These are phyloP conservation scores for Ethmia dodecea DNA, from an alignment of 2,888 invertebrate species.

Conservation along the genomic window DNA sequence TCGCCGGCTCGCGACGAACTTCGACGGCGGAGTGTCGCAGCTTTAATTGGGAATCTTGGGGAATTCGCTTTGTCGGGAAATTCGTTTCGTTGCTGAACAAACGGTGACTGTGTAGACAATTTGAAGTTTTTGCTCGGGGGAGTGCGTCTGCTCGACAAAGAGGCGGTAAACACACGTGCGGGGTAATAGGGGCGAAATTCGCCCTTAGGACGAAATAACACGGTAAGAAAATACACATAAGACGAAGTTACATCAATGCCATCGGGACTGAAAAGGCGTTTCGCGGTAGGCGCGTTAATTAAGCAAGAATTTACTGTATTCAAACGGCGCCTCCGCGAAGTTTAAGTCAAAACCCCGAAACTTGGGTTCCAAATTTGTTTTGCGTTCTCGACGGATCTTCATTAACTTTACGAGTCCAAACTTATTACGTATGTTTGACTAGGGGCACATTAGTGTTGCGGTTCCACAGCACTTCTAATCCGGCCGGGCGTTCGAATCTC, in stretches of 20 bases:
- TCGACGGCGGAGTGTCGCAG: conserved; percentile 60
- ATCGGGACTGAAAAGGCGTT: conserved; percentile 20
- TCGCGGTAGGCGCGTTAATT: conserved; percentile 54
- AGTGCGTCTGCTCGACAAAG: conserved; percentile 9
- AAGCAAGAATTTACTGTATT: conserved; percentile 65
- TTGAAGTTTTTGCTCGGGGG: conserved; percentile 34
- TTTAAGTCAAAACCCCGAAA: conserved; percentile 55
- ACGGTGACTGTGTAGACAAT: conserved; percentile 49
- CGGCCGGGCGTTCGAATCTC: conserved; percentile 56
- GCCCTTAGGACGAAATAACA: conserved; percentile 39
- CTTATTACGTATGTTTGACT: conserved; percentile 65
- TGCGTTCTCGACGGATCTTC: conserved; percentile 52
- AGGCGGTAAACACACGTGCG: conserved; percentile 10
- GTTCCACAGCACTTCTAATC: conserved; percentile 50
- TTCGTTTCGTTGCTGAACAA: conserved; percentile 44
- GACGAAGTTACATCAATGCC: conserved; percentile 31
- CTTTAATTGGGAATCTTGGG: conserved; percentile 72
- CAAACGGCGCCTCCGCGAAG: conserved; percentile 50
- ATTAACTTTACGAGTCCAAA: conserved; percentile 57
- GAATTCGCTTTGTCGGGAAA: conserved; percentile 67
- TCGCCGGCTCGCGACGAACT: conserved; percentile 38
- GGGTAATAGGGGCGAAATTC: conserved; percentile 7
- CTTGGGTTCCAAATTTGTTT: conserved; percentile 62
- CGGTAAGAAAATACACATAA: conserved; percentile 34
- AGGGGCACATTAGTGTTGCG: conserved; percentile 55